Evolutionary conservation across 2,113 vertebrate species (phyloP).

Genomic region (Haemorhous mexicanus): DNA sequence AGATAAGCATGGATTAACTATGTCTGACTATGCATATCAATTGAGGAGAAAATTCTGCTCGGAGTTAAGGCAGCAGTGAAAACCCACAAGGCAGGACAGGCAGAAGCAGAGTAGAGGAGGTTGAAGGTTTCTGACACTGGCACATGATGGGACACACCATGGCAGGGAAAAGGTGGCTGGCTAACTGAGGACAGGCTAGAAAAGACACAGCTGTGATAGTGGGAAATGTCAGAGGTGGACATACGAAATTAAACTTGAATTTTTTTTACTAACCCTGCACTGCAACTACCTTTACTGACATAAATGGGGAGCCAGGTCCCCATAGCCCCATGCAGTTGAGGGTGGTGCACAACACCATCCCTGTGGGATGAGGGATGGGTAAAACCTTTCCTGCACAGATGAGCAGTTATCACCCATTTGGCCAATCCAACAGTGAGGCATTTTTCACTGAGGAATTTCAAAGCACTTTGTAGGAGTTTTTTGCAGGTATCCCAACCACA

Average conservation of each 20-base stretch:
- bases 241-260: not conserved
- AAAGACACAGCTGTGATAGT: not conserved
- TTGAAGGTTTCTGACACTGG: not conserved
- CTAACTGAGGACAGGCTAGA: not conserved
- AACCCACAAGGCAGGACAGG: not conserved
- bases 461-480: not conserved
- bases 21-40: slow-evolving; percentile 67
- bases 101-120: not conserved
- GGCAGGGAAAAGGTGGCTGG: not conserved
- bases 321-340: not conserved
- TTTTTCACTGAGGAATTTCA: not conserved
- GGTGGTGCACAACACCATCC: not conserved
- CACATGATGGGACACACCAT: not conserved
- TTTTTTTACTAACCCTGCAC: not conserved
- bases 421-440: not conserved
- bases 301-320: not conserved
- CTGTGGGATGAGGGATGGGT: not conserved
- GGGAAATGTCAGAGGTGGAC: not conserved
- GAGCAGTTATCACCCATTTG: not conserved
- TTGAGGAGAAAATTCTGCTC: slow-evolving; percentile 31
- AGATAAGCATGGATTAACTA: slow-evolving; percentile 63
- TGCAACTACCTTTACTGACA: not conserved
- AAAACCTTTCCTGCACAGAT: not conserved
- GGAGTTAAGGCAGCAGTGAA: slow-evolving; percentile 27
- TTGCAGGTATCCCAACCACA: not conserved